phyloP scores from a whole-genome alignment of 2,113 vertebrate species.

The Sylvilagus bachmani region DNA sequence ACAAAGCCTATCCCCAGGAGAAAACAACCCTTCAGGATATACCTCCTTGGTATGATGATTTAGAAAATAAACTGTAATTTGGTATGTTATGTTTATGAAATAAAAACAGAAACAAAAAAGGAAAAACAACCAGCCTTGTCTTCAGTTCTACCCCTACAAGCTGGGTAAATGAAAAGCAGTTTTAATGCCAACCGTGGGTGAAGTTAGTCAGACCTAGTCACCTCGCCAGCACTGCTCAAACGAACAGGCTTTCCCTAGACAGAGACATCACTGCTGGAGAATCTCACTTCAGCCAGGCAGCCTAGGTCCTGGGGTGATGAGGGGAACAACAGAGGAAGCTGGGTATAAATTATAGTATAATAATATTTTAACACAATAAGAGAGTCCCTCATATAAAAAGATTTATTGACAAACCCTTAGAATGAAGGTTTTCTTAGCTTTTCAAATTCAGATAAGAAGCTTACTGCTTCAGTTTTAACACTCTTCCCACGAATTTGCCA shows the following conservation, averaged over 20 bases:
- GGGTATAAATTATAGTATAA: not conserved
- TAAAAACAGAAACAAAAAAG: slow-evolving; percentile 5
- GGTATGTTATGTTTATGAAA: slow-evolving; percentile 40
- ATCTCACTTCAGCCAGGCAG: not conserved
- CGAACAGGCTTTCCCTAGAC: not conserved
- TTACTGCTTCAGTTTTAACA: not conserved
- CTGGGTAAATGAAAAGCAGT: not conserved
- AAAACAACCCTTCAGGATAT: slow-evolving; percentile 21
- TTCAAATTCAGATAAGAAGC: slow-evolving; percentile 23
- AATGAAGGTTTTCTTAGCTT: slow-evolving; percentile 32
- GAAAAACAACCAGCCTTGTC: not conserved
- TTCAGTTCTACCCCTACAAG: not conserved
- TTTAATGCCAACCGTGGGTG: not conserved
- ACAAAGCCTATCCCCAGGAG: not conserved
- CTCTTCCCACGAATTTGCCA: not conserved
- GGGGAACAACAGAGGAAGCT: not conserved
- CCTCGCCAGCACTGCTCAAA: not conserved
- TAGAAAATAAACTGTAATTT: slow-evolving; percentile 39
- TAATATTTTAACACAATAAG: slow-evolving; percentile 22
- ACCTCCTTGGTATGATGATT: slow-evolving; percentile 13
- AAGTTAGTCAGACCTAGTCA: not conserved
- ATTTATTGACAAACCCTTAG: not conserved
- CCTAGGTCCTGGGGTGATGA: not conserved
- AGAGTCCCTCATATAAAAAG: not conserved
- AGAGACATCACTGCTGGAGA: not conserved